Base-by-base conservation (phyloP, 1,140 invertebrate genomes). In the Atopsyche davidsoni region DNA sequence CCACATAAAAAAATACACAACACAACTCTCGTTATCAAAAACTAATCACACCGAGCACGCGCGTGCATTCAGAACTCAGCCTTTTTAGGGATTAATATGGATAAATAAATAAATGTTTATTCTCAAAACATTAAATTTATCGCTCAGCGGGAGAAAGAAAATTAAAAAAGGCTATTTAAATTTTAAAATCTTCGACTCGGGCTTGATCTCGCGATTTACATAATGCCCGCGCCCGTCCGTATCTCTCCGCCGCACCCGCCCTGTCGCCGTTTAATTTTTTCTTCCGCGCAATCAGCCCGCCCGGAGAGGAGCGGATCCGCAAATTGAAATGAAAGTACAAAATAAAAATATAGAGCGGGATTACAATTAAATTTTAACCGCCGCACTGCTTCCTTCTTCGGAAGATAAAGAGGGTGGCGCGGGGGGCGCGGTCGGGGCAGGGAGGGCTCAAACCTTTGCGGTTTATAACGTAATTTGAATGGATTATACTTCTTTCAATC, bases 331-430 rank as follows among this genome's bases (percentile, higher is more conserved):
- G 42, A 45, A 55, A 55, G 47, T 44, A 47, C 52, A 55, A 55
- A 58, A 58, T 58, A 55, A 58, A 55, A 58, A 58, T 55, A 58
- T 58, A 58, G 49, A 58, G 49, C 49, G 57, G 53, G 57, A 58
- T 58, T 55, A 58, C 57, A 58, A 58, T 58, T 58, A 58, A 58
- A 58, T 54, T 58, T 55, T 51, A 55, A 55, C 51, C 46, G 51
- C 47, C 36, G 44, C 46, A 41, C 46, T 45, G 51, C 51, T 52
- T 46, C 50, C 41, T 49, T 35, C 48, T 41, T 36, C 34, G 41
- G 39, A 46, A 54, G 47, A 54, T 54, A 54, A 58, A 58, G 40
- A 28, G 22, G 40, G 4, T 6, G 7, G 10, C 28, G 11, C 6
- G 44, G 28, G 43, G 39, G 18, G 53, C 31, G 42, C 10, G 24